These are phyloP conservation scores for Brevimyrus niger DNA, from an alignment of 2,113 vertebrate species.

Conservation along the genomic window DNA sequence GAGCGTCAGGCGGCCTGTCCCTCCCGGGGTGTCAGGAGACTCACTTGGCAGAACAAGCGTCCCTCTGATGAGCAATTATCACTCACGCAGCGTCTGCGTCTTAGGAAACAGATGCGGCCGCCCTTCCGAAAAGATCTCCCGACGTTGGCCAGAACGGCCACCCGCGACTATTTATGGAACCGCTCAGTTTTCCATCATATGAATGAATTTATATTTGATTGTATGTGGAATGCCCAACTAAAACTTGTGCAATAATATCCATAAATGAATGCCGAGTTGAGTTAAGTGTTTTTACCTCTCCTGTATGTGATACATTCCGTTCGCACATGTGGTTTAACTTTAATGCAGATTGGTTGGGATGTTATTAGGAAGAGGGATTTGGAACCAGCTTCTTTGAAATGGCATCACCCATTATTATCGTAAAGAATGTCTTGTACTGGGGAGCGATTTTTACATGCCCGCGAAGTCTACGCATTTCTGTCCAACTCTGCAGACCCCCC, in stretches of 20 bases:
- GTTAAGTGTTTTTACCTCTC: neutral
- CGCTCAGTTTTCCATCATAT: neutral
- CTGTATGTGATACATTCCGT: neutral
- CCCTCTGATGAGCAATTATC: slow-evolving; percentile 3
- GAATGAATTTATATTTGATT: neutral
- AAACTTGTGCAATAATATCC: neutral
- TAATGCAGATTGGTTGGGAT: neutral
- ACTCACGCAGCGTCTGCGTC: neutral
- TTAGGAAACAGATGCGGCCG: neutral
- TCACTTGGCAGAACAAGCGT: neutral
- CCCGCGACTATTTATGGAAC: neutral
- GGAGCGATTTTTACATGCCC: neutral
- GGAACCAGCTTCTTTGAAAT: neutral
- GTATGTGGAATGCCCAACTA: neutral
- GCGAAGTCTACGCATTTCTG: neutral
- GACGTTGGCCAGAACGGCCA: neutral
- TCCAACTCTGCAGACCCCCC: neutral
- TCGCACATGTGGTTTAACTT: neutral
- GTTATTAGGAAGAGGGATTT: neutral
- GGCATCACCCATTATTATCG: neutral
- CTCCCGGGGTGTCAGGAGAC: neutral
- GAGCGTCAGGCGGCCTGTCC: neutral
- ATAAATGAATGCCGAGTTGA: neutral
- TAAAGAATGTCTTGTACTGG: neutral
- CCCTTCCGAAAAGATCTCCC: neutral